Base-by-base conservation (phyloP, 2,888 invertebrate species). In the Hirtodrosophila alboralis region DNA sequence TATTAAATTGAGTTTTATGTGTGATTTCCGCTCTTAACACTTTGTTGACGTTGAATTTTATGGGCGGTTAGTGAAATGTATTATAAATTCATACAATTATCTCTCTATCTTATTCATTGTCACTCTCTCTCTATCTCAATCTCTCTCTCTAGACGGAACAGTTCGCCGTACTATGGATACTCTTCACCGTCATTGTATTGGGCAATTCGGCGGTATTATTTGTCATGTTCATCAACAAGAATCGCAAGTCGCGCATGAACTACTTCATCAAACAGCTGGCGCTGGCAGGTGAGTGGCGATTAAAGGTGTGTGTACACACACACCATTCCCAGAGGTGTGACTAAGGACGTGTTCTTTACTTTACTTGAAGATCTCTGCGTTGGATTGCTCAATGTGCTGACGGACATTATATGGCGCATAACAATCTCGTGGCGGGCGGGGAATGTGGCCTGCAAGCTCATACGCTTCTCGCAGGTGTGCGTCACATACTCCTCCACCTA, bases 261-360 rank as follows among this genome's bases (percentile, higher is more conserved):
- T 98, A 96, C 92, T 98, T 98, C 91, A 97, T 98, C 77, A 96
- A 96, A 92, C 97, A 98, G 86, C 92, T 98, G 48, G 97, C 97
- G 2, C 92, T 97, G 61, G 97, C 97, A 90, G 98, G 98, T 97
- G 90, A 92, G 92, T 79, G n/a, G 1, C 4, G 1, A n/a, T 23
- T 9, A 7, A 10, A 10, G n/a, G 26, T 8, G 34, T 18, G 18
- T 18, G 18, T 18, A 4, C 18, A 4, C 5, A 8, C 21, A 1
- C 7, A 1, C 13, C 0, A 4, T 7, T 3, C 6, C 6, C 12
- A 41, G 2, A 10, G 7, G 7, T 34, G 5, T 34, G 21, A 41
- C 4, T 26, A 10, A 10, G 9, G 23, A 12, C 49, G 26, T 18
- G 10, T 27, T 5, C 31, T 23, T n/a, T 21, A n/a, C 51, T 62